These are phyloP conservation scores for Epizoanthus scotinus DNA, from an alignment of 92 coral and sea anemone genomes.

Conservation along the genomic window DNA sequence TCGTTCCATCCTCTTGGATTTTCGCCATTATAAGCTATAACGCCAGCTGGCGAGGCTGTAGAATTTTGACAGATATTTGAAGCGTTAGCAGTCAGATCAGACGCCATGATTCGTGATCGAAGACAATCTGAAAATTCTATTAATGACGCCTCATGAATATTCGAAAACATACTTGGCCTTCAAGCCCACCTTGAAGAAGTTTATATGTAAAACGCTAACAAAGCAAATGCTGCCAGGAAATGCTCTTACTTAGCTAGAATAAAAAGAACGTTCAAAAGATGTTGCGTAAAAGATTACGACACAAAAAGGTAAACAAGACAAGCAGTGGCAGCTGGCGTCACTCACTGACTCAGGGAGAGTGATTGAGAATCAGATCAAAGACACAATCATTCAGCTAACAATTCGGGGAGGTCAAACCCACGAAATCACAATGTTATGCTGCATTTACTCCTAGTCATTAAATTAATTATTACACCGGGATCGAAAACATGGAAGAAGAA, in stretches of 20 bases:
- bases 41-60: constrained; percentile 73
- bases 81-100: background rate
- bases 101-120: background rate
- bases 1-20: constrained; percentile 99
- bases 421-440: background rate
- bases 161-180: constrained; percentile 27
- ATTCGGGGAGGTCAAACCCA: background rate
- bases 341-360: background rate
- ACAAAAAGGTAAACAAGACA: constrained; percentile 28
- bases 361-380: background rate
- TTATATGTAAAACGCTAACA: background rate
- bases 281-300: constrained; percentile 37
- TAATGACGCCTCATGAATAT: constrained; percentile 42
- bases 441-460: background rate
- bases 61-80: constrained; percentile 37
- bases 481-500: background rate
- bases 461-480: background rate
- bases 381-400: background rate
- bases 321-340: constrained; percentile 19
- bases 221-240: constrained; percentile 7
- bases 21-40: constrained; percentile 94
- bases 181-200: background rate
- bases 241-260: background rate
- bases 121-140: background rate
- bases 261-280: constrained; percentile 1